Evolutionary conservation across 2,888 invertebrate genomes (phyloP), one percentile per base, ranked within the genome.

Genomic region (Oscheius sp.): DNA sequence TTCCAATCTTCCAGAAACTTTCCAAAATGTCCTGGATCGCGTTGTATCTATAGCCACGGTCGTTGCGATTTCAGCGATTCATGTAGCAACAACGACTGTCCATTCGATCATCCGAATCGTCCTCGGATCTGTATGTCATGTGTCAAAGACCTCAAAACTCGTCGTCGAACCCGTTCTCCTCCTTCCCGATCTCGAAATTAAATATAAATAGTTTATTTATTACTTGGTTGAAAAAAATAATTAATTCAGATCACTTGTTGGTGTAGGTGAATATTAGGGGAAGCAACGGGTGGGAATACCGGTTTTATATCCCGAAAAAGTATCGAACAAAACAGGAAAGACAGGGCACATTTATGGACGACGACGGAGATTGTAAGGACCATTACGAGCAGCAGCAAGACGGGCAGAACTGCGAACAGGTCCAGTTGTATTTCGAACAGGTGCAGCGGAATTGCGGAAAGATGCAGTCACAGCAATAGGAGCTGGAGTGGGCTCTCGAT

Each of bases 21-120:
- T 41, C 76, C 76, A 0, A 57, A 61, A 20, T 76, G 76, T 30
- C 76, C 76, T 20, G 76, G 76, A 0, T 38, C 66, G 14, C 67
- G 68, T n/a, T 76, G 76, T 33, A 72, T 76, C 24, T 76, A 76
- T 41, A 72, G 72, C 12, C 76, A 76, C 24, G 71, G 71, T 22
- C 36, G 44, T 24, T 76, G 76, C 50, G 68, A 72, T 9, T 72
- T 70, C 33, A 61, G 61, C 22, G 22, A 33, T 2, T 24, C 67
- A 0, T 76, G 76, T 49, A 71, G 68, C 51, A 72, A 74, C 24
- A 4, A 20, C 12, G 62, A 68, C 2, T 76, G 76, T 36, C 76
- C 76, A 17, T 76, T 76, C 57, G 76, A 76, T 45, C 76, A 76
- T 67, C 50, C 72, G 14, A 61, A 70, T 30, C 68, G 71, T 9